Evolutionary conservation across 1,140 invertebrate species (phyloP).

Genomic region (Cydia amplana): DNA sequence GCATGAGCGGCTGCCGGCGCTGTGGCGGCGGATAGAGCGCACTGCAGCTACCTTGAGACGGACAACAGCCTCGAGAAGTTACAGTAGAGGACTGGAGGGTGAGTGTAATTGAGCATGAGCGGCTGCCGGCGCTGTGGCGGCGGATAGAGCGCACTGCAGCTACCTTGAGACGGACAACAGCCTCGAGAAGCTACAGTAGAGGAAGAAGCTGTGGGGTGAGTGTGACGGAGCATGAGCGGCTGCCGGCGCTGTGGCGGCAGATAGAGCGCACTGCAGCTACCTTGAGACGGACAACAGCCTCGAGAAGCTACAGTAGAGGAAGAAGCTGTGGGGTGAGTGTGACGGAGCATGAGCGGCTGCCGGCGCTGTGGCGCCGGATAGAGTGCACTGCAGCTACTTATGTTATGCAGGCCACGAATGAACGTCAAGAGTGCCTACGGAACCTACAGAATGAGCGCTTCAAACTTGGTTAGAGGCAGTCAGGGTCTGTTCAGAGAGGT

Average conservation of each 20-base stretch:
- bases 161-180: conserved; percentile 89
- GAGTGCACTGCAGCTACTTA: conserved; percentile 87
- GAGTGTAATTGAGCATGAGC: conserved; percentile 44
- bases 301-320: conserved; percentile 86
- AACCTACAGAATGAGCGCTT: no score
- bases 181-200: conserved; percentile 85
- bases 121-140: no score
- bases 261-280: conserved; percentile 87
- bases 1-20: no score
- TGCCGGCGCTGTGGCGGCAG: no score
- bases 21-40: no score
- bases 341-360: conserved; percentile 43
- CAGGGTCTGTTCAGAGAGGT: no score
- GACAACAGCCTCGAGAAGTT: conserved; percentile 87
- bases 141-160: conserved; percentile 84
- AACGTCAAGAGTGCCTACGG: no score
- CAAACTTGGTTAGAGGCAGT: no score
- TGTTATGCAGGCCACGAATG: no score
- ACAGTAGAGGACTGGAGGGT: conserved; percentile 78
- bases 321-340: no score
- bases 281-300: conserved; percentile 88
- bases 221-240: conserved; percentile 54
- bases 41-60: conserved; percentile 87
- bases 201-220: conserved; percentile 87
- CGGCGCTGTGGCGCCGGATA: no score